Conservation (phyloP, 2,888 invertebrate species). For the Pristionchus fissidentatus region DNA sequence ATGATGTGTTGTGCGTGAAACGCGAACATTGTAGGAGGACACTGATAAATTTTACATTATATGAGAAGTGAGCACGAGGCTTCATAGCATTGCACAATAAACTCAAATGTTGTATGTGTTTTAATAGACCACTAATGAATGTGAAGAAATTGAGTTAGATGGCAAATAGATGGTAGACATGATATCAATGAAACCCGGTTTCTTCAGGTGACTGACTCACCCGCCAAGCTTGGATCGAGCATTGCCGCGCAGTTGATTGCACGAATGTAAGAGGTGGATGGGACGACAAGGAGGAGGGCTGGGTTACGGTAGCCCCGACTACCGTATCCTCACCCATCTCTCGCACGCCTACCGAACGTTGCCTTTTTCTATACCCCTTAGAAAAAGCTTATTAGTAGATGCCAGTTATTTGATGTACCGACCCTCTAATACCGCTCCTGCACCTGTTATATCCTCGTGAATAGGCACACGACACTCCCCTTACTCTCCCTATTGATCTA, state of each 20-base stretch:
- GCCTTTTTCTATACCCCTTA: not conserved
- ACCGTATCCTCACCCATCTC: constrained; percentile 20
- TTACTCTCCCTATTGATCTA: constrained; percentile 20
- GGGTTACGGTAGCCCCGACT: not conserved
- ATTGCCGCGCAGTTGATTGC: constrained; percentile 53
- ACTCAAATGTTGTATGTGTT: no score
- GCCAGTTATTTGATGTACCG: constrained; percentile 8
- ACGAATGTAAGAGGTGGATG: constrained; percentile 37
- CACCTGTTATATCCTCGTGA: constrained; percentile 12
- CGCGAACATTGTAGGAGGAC: not conserved
- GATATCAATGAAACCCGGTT: not conserved
- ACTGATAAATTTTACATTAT: no score
- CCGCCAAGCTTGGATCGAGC: constrained; percentile 63
- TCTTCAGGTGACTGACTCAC: constrained; percentile 57
- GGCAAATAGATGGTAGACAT: not conserved
- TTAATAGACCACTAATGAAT: no score
- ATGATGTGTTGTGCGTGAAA: no score
- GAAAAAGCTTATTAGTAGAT: constrained; percentile 19
- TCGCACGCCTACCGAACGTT: not conserved
- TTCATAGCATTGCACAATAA: no score
- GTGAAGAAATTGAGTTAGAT: not conserved
- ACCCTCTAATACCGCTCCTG: not conserved
- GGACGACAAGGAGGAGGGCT: not conserved
- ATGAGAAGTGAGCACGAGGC: no score
- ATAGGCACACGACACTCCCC: constrained; percentile 12